Conservation (phyloP, 2,113 vertebrate species). For the Cryptomyrus ogoouensis region DNA sequence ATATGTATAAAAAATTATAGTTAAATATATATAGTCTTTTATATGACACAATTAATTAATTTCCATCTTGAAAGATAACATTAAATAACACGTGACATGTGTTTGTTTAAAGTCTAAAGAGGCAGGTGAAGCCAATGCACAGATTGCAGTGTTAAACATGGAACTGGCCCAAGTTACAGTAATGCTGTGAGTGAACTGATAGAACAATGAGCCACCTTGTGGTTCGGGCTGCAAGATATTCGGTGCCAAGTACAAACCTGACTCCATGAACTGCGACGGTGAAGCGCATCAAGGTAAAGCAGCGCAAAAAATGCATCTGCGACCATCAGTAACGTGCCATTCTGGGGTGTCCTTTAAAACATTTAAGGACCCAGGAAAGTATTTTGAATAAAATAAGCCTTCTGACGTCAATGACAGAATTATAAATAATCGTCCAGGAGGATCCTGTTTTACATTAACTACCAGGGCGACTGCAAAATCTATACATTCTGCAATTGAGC, state of each 20-base stretch:
- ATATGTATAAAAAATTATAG: not conserved
- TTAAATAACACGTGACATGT: not conserved
- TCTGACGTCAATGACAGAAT: slow-evolving; percentile 23
- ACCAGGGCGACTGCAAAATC: not conserved
- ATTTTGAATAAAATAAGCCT: not conserved
- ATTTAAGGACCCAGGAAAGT: not conserved
- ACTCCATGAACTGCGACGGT: not conserved
- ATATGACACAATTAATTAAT: not conserved
- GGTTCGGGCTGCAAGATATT: slow-evolving; percentile 22
- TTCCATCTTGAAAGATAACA: not conserved
- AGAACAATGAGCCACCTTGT: slow-evolving; percentile 40
- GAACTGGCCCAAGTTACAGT: slow-evolving; percentile 2
- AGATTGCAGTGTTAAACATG: slow-evolving; percentile 22
- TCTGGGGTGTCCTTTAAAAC: not conserved
- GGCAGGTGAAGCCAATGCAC: not conserved
- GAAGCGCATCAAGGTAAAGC: not conserved
- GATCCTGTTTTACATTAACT: not conserved
- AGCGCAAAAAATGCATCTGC: not conserved
- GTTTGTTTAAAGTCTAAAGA: not conserved
- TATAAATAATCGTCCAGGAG: not conserved
- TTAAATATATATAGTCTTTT: not conserved
- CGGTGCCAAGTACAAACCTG: not conserved
- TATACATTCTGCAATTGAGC: not conserved
- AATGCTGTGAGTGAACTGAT: slow-evolving; percentile 20
- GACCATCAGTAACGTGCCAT: not conserved